Evolutionary conservation across 92 coral and sea anemone genomes (phyloP).

Genomic region (Isaurus tuberculatus): DNA sequence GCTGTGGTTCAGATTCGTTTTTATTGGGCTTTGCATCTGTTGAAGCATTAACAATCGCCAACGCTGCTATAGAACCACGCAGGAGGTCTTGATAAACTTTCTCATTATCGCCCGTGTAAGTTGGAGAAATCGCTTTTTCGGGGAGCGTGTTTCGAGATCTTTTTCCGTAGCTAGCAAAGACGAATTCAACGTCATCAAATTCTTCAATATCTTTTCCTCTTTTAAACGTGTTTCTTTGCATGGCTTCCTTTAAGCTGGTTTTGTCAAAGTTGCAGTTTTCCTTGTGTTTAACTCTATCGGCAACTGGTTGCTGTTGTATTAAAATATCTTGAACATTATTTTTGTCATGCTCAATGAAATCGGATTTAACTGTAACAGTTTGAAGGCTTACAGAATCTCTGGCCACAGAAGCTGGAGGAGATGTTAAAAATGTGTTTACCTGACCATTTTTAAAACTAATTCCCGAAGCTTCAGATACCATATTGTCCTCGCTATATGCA

Average conservation of each 20-base stretch:
- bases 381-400: background rate
- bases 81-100: slow-evolving; percentile 14
- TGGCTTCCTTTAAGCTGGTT: background rate
- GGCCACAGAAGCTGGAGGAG: background rate
- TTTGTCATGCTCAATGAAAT: slow-evolving; percentile 25
- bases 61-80: slow-evolving; percentile 27
- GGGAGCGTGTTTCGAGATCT: background rate
- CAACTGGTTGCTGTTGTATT: background rate
- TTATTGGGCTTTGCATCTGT: background rate
- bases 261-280: background rate
- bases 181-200: slow-evolving; percentile 26
- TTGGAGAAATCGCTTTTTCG: background rate
- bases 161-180: background rate
- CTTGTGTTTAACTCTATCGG: background rate
- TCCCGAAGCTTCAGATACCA: background rate
- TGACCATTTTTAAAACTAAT: background rate
- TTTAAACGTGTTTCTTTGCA: background rate
- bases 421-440: background rate
- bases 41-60: slow-evolving; percentile 26
- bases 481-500: background rate
- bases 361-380: slow-evolving; percentile 23
- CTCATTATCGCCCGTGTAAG: background rate
- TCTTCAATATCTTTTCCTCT: background rate
- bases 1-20: background rate
- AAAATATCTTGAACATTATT: background rate